Base-by-base conservation (phyloP, 2,113 vertebrate species). In the Cyprinodon tularosa region DNA sequence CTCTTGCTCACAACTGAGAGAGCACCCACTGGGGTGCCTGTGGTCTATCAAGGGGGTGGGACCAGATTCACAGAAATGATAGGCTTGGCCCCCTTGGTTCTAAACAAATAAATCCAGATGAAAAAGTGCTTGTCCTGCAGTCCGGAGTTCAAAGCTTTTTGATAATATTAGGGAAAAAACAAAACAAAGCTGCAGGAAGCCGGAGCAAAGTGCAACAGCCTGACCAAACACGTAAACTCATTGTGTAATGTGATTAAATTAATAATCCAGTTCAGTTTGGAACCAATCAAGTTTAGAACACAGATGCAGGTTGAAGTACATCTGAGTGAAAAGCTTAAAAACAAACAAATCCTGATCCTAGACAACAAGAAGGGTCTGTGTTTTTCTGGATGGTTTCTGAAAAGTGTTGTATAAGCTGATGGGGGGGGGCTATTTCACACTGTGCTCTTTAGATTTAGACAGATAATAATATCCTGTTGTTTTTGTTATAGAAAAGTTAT, bases 51-150 rank as follows among this genome's bases (percentile, higher is more conserved):
- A 7, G 0, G 0, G 60, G n/a, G 9, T 3, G 36, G 45, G 37
- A 66, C 77, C 86, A 90, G 66, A 88, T 89, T 90, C 83, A 91
- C 86, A 65, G 36, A 61, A 72, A 2, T 65, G 80, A 82, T 50
- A 38, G 36, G 67, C 66, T 86, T 48, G 4, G 53, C 44, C 66
- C 67, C 29, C 74, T 84, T 5, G 82, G 71, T 14, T 88, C 73
- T 67, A 84, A 79, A 85, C 71, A 74, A 65, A 72, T 47, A 72
- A 64, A 72, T 50, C 81, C 61, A 3, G 72, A 67, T 76, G 76
- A 38, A 13, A 77, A 45, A 15, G 12, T 40, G 71, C 3, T 12
- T 68, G 67, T 71, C 44, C 71, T 62, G 57, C 37, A 60, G 89
- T 88, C 81, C 86, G 89, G 71, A 90, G 92, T 86, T 69, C 89